Percentiles rank a stretch among this genome's conserved stretches.
phyloP scores from a whole-genome alignment of 1,140 invertebrate genomes.

The Argopecten irradians region DNA sequence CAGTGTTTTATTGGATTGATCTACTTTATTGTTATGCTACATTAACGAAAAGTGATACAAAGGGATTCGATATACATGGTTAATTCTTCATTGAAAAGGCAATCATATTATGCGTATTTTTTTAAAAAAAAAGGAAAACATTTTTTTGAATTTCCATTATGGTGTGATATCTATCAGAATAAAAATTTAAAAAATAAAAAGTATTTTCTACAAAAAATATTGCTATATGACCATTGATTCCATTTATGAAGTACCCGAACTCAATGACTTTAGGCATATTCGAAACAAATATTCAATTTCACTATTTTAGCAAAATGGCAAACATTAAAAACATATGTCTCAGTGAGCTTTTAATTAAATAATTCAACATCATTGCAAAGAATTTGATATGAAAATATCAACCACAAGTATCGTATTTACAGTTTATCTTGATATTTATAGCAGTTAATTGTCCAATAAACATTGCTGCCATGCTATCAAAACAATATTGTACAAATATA shows the following conservation, averaged over 20 bases:
- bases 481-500: not conserved
- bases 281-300: not conserved
- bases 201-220: no score
- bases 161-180: no score
- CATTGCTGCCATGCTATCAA: not conserved
- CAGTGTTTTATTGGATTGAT: not conserved
- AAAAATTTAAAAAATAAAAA: no score
- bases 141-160: no score
- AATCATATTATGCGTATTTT: no score
- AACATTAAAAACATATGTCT: constrained; percentile 13
- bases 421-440: not conserved
- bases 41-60: no score
- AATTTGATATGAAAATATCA: constrained; percentile 10
- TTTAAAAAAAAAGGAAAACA: no score
- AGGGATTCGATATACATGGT: no score
- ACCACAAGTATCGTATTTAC: constrained; percentile 1
- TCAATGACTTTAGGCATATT: not conserved
- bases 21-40: not conserved
- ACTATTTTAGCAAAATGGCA: constrained; percentile 10
- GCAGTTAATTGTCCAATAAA: constrained; percentile 11
- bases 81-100: no score
- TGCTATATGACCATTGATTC: no score
- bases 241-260: not conserved
- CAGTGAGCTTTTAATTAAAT: not conserved
- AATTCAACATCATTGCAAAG: constrained; percentile 22